A percentile compares a stretch with the other conserved stretches of the same genome.
Conservation (phyloP, 2,888 invertebrate genomes). For the Drosophila mimica region DNA sequence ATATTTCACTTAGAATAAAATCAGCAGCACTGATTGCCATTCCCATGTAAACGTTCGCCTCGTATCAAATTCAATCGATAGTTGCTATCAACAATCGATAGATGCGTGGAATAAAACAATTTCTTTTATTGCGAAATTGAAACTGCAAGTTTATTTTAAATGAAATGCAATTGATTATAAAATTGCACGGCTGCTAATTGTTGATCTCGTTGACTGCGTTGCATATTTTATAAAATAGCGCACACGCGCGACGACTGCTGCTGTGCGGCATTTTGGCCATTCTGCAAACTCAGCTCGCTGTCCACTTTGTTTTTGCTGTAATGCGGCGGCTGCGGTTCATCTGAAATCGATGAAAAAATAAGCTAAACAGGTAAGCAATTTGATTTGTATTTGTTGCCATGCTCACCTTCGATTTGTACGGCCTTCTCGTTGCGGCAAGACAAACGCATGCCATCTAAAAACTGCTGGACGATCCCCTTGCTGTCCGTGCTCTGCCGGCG, state of each 20-base stretch:
- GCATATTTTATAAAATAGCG: slow-evolving; percentile 82
- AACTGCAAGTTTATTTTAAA: slow-evolving; percentile 58
- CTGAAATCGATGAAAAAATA: slow-evolving; percentile 50
- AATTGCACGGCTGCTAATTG: slow-evolving; percentile 36
- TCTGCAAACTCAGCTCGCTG: slow-evolving; percentile 72
- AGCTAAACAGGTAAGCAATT: slow-evolving; percentile 49
- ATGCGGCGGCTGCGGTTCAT: slow-evolving; percentile 72
- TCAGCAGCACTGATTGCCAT: slow-evolving; percentile 23
- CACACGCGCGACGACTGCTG: slow-evolving; percentile 83
- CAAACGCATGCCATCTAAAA: slow-evolving; percentile 79
- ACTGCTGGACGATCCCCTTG: slow-evolving; percentile 79
- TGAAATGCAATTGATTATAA: slow-evolving; percentile 73
- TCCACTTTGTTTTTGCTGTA: slow-evolving; percentile 74
- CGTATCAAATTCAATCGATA: slow-evolving; percentile 24
- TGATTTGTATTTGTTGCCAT: background rate
- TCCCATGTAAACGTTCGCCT: slow-evolving; percentile 28
- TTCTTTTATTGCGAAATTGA: slow-evolving; percentile 42
- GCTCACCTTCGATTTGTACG: slow-evolving; percentile 79
- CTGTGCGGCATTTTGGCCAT: slow-evolving; percentile 50
- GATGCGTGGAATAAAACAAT: slow-evolving; percentile 7
- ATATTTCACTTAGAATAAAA: slow-evolving; percentile 1
- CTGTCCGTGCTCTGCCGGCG: slow-evolving; percentile 53
- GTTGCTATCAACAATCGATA: slow-evolving; percentile 28
- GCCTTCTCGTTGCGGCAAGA: slow-evolving; percentile 82
- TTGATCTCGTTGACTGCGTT: slow-evolving; percentile 18